Conservation (phyloP, 2,888 invertebrate genomes). For the Microctonus aethiopoides region DNA sequence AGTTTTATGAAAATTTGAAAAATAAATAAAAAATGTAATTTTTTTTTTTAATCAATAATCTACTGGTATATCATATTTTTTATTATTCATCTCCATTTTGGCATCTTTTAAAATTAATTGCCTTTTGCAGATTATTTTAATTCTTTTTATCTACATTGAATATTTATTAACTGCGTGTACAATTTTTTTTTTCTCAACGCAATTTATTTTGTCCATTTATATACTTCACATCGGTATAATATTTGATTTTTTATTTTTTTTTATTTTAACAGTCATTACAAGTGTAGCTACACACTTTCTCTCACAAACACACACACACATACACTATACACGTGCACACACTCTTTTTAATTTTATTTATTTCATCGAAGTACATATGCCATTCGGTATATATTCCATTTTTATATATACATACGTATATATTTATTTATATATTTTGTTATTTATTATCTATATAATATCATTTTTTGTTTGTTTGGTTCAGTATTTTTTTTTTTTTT, state of each 20-base stretch:
- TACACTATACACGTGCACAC: too few species aligned
- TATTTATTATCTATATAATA: background rate
- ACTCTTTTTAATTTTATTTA: background rate
- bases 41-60: too few species aligned
- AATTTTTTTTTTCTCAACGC: conserved; percentile 16
- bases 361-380: background rate
- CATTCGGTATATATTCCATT: background rate
- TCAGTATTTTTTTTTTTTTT: background rate
- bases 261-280: conserved; percentile 35
- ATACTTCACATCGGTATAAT: conserved; percentile 38
- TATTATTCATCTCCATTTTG: too few species aligned
- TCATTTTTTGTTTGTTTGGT: background rate
- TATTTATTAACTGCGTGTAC: too few species aligned
- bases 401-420: background rate
- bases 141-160: background rate
- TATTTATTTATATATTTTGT: too few species aligned
- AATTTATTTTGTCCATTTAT: conserved; percentile 30
- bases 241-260: conserved; percentile 40
- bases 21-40: too few species aligned
- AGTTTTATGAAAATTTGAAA: too few species aligned
- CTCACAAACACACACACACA: background rate
- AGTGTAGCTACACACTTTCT: conserved; percentile 29
- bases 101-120: too few species aligned
- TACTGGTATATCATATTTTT: too few species aligned
- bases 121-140: too few species aligned